These are phyloP conservation scores for Microctonus hyperodae DNA, from an alignment of 2,888 invertebrate genomes.

Conservation along the genomic window DNA sequence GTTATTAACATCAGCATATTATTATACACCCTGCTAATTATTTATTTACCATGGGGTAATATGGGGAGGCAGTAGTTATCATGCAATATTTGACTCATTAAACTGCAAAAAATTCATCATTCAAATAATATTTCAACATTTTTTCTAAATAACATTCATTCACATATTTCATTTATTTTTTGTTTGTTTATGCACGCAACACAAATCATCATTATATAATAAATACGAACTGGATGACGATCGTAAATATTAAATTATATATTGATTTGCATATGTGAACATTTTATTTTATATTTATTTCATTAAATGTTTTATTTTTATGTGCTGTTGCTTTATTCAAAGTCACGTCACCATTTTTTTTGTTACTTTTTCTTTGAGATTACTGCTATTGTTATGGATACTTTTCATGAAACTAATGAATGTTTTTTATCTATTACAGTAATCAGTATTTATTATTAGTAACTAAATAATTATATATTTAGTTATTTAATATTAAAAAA, in stretches of 20 bases:
- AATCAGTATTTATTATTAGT: background rate
- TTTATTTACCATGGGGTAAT: constrained; percentile 52
- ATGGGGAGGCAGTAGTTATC: constrained; percentile 44
- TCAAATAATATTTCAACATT: background rate
- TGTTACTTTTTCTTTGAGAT: background rate
- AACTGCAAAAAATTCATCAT: background rate
- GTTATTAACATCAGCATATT: constrained; percentile 36
- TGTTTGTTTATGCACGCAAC: background rate
- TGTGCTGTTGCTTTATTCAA: background rate
- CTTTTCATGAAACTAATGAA: constrained; percentile 6
- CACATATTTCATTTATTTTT: background rate
- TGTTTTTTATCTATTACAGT: background rate
- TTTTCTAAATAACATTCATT: background rate
- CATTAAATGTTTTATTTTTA: background rate
- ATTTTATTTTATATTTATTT: background rate
- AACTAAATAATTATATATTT: background rate
- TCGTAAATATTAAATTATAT: background rate
- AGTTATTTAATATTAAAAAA: background rate
- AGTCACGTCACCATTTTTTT: background rate
- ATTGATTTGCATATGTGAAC: background rate
- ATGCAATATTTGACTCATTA: constrained; percentile 48
- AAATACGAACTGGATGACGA: background rate
- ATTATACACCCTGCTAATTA: constrained; percentile 43
- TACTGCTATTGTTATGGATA: background rate
- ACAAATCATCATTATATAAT: background rate